Evolutionary conservation across 1,140 invertebrate species (phyloP).

Genomic region (Lasioglossum albipes): DNA sequence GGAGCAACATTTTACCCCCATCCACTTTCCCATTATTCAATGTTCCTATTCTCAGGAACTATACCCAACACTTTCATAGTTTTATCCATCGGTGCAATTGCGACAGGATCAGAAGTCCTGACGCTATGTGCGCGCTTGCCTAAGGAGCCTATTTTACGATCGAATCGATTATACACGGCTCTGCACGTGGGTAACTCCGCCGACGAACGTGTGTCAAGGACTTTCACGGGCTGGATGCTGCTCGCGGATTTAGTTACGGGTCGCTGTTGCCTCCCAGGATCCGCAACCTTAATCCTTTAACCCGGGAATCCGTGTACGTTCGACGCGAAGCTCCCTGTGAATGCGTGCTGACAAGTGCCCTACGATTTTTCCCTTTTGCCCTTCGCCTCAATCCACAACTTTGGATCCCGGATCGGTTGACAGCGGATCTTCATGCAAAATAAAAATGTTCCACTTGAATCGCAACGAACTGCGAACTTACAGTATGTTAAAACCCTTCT

Average conservation of each 20-base stretch:
- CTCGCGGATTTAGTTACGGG: conserved; percentile 60
- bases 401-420: too few species aligned
- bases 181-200: conserved; percentile 71
- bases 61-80: too few species aligned
- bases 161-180: conserved; percentile 76
- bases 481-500: too few species aligned
- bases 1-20: too few species aligned
- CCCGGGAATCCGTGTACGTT: conserved; percentile 15
- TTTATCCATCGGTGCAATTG: too few species aligned
- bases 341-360: conserved; percentile 30
- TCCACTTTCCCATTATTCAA: too few species aligned
- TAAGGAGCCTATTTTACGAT: conserved; percentile 77
- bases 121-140: conserved; percentile 48
- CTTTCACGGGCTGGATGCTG: conserved; percentile 63
- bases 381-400: not conserved
- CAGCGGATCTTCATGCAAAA: too few species aligned
- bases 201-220: conserved; percentile 72
- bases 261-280: conserved; percentile 37
- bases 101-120: too few species aligned
- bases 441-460: too few species aligned
- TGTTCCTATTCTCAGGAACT: too few species aligned
- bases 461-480: too few species aligned
- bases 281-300: conserved; percentile 6
- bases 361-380: conserved; percentile 1
- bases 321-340: conserved; percentile 6